Evolutionary conservation across 2,888 invertebrate genomes (phyloP), one percentile per base, ranked within the genome.

Genomic region (Agonopterix arenella): DNA sequence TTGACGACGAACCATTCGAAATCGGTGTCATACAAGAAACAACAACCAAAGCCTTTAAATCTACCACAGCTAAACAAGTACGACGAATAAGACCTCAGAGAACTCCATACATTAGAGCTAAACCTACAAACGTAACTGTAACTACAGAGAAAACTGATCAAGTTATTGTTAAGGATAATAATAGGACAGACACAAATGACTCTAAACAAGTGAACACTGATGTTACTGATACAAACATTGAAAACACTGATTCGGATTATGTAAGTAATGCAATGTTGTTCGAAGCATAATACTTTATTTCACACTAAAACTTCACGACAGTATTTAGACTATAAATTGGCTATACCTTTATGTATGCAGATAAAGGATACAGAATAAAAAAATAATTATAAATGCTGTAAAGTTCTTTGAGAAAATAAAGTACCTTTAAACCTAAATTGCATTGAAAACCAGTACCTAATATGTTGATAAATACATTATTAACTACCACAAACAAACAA

Each of bases 1-100:
- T 70, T 46, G 75, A 79, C 40, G 74, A 80, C 18, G 82, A 83
- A 50, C 73, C 73, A 11, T 80, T 80, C 49, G 80, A 82, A 7
- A 66, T 66, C 50, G 75, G 72, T 11, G 60, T 71, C 40, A 66
- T 71, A 56, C 59, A 62, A 47, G 38, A 38, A 48, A 61, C 62
- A 42, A 59, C 65, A 55, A 70, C 63, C 52, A 66, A 57, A 57
- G 41, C 45, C 45, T 52, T 53, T 58, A 66, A 48, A 41, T n/a
- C 40, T 9, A 41, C 18, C 8, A 41, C 47, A 28, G 68, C 49
- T 70, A 46, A 36, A 16, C 37, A 41, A 40, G 48, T 62, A 40
- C 70, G 71, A 56, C 76, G 75, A 63, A 66, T 68, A 50, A 63
- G 69, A 64, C 71, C 70, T 50, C 76, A 70, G 52, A 76, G 66